These are phyloP conservation scores for Plodia interpunctella DNA, from an alignment of 1,140 invertebrate species.

Conservation along the genomic window DNA sequence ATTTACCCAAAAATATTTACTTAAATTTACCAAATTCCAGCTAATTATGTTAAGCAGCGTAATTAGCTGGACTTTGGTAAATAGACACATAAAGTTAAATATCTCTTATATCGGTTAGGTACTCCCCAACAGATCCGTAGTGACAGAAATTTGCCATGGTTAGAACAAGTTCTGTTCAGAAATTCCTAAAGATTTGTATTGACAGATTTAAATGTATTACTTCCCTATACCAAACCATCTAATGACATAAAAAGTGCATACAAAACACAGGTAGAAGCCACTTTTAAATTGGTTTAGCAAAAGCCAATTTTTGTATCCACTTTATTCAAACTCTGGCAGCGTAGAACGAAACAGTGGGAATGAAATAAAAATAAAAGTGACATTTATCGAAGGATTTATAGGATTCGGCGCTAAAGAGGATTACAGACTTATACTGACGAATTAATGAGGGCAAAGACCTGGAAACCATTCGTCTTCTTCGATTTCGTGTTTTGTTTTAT, in stretches of 20 bases:
- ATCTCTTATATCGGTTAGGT: too few species aligned
- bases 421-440: conserved; percentile 5
- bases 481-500: not conserved
- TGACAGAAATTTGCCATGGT: too few species aligned
- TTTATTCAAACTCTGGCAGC: not conserved
- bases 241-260: not conserved
- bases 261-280: not conserved
- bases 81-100: too few species aligned
- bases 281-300: not conserved
- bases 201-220: too few species aligned
- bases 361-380: not conserved
- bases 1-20: too few species aligned
- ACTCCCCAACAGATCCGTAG: too few species aligned
- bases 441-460: not conserved
- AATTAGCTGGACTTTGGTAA: too few species aligned
- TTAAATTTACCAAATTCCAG: too few species aligned
- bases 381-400: not conserved
- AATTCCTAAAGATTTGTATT: too few species aligned
- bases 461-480: not conserved
- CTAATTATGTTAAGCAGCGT: too few species aligned
- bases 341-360: not conserved
- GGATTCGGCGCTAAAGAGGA: not conserved
- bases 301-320: not conserved
- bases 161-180: too few species aligned
- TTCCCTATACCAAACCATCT: too few species aligned